Evolutionary conservation across 2,113 vertebrate species (phyloP).

Genomic region (Tretioscincus oriximinensis): DNA sequence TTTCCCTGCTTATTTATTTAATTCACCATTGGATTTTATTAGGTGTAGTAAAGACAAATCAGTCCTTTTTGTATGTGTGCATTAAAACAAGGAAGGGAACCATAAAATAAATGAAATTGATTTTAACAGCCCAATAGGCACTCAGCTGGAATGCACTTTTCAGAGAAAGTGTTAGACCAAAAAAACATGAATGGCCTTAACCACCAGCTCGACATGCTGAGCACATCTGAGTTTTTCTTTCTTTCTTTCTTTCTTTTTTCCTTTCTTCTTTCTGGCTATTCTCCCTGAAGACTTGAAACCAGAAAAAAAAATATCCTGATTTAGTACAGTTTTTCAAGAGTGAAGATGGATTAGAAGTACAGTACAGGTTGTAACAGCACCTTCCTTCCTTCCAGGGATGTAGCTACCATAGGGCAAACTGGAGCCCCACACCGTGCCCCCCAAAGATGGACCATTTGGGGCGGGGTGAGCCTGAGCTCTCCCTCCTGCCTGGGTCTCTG

Average conservation of each 20-base stretch:
- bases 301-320: too few relatives aligned
- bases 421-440: too few relatives aligned
- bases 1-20: constrained; percentile 55
- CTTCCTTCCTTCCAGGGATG: too few relatives aligned
- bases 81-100: constrained; percentile 28
- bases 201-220: constrained; percentile 59
- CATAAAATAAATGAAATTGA: constrained; percentile 60
- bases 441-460: too few relatives aligned
- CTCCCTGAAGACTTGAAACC: too few relatives aligned
- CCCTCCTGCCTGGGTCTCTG: too few relatives aligned
- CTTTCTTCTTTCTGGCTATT: too few relatives aligned
- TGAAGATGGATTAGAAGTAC: too few relatives aligned
- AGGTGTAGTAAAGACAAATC: constrained; percentile 54
- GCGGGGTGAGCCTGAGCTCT: too few relatives aligned
- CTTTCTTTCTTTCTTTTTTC: constrained; percentile 55
- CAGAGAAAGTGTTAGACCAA: constrained; percentile 61
- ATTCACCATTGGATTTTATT: constrained; percentile 45
- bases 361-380: too few relatives aligned
- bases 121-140: constrained; percentile 57
- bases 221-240: constrained; percentile 58
- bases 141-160: constrained; percentile 69
- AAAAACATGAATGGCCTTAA: constrained; percentile 68
- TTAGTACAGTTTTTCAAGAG: too few relatives aligned
- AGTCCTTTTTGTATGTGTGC: constrained; percentile 49
- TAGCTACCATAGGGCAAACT: too few relatives aligned